Evolutionary conservation across 2,113 vertebrate species (phyloP).

Genomic region (Ameiurus melas): DNA sequence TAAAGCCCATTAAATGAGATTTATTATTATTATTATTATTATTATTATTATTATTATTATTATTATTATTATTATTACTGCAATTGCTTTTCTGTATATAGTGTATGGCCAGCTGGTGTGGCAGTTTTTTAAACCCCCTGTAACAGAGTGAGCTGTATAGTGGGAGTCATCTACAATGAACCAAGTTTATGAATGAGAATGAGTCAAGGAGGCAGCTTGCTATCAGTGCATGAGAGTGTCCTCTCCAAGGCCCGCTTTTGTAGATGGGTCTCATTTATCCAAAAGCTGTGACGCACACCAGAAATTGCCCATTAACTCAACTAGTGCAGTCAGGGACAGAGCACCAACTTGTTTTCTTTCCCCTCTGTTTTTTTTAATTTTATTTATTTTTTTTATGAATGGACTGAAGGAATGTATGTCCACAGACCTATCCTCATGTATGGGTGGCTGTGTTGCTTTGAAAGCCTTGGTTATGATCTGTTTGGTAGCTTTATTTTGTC

Average conservation of each 20-base stretch:
- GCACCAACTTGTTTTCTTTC: conserved; percentile 45
- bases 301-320: conserved; percentile 46
- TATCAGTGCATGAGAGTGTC: conserved; percentile 25
- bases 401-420: conserved; percentile 46
- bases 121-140: not conserved
- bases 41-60: not conserved
- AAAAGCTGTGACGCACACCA: conserved; percentile 41
- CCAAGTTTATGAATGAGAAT: conserved; percentile 49
- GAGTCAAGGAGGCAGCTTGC: conserved; percentile 39
- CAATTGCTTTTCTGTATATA: not conserved
- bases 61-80: not conserved
- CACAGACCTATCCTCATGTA: conserved; percentile 45
- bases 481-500: conserved; percentile 53
- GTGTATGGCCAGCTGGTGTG: not conserved
- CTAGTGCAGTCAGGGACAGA: conserved; percentile 46
- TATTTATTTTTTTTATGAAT: conserved; percentile 59
- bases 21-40: not conserved
- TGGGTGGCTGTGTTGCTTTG: conserved; percentile 53
- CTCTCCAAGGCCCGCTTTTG: conserved; percentile 28
- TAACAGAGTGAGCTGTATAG: conserved; percentile 18
- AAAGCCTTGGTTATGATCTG: conserved; percentile 54
- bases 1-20: not conserved
- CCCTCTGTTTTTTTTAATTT: conserved; percentile 38
- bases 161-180: conserved; percentile 14
- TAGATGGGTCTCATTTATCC: conserved; percentile 41